These are phyloP conservation scores for Paedocypris sp. DNA, from an alignment of 2,113 vertebrate genomes.

Conservation along the genomic window DNA sequence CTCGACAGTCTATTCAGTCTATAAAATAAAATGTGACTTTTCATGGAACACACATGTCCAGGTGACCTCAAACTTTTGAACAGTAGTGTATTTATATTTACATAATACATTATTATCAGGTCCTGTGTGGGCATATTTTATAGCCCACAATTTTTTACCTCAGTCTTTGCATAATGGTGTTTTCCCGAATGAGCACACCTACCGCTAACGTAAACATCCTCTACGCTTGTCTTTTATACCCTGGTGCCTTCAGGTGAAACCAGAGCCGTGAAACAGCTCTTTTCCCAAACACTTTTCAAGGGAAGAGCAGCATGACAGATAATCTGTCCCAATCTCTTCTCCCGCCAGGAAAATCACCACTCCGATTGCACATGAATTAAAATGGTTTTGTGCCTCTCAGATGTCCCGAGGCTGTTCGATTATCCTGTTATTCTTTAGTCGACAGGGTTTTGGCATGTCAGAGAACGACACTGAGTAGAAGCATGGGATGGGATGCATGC, in stretches of 20 bases:
- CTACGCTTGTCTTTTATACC: not conserved
- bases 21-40: too few relatives aligned
- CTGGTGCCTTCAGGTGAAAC: not conserved
- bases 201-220: not conserved
- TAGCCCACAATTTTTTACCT: too few relatives aligned
- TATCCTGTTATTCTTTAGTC: not conserved
- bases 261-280: not conserved
- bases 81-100: too few relatives aligned
- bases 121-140: too few relatives aligned
- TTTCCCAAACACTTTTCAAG: slow-evolving; percentile 1
- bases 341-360: not conserved
- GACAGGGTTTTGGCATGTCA: not conserved
- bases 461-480: not conserved
- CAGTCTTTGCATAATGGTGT: too few relatives aligned
- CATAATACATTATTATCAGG: too few relatives aligned
- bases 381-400: not conserved
- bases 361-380: not conserved
- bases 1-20: too few relatives aligned
- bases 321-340: not conserved
- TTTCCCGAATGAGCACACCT: too few relatives aligned
- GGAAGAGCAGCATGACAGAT: not conserved
- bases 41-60: too few relatives aligned
- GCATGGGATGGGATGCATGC: not conserved
- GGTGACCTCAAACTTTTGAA: too few relatives aligned
- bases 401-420: not conserved